phyloP scores from a whole-genome alignment of 2,888 invertebrate genomes.

The Acleris cristana region DNA sequence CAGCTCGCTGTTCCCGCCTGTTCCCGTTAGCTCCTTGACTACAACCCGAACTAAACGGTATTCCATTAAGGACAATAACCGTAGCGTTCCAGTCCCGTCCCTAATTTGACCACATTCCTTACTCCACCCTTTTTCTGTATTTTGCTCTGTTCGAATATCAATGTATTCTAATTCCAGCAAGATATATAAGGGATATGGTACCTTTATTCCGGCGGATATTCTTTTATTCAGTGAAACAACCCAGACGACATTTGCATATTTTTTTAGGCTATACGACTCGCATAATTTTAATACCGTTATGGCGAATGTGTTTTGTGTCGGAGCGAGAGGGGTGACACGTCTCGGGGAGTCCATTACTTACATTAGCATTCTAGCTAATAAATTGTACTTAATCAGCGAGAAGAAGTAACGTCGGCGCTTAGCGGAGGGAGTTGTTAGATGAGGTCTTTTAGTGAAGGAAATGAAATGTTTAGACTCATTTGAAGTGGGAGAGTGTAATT shows the following conservation, averaged over 20 bases:
- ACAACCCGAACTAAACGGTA: slow-evolving; percentile 15
- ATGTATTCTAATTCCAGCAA: slow-evolving; percentile 34
- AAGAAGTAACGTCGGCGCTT: too few species aligned
- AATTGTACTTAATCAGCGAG: slow-evolving; percentile 12
- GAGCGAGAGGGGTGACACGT: background rate
- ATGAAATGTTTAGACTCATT: background rate
- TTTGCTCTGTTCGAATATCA: slow-evolving; percentile 32
- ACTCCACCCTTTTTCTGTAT: slow-evolving; percentile 35
- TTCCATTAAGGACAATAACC: slow-evolving; percentile 14
- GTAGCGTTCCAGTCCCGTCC: slow-evolving; percentile 16
- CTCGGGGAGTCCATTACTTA: slow-evolving; percentile 7
- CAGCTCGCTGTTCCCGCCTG: background rate
- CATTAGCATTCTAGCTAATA: slow-evolving; percentile 16
- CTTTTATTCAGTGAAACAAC: slow-evolving; percentile 36
- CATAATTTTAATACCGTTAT: slow-evolving; percentile 35
- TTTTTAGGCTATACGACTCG: slow-evolving; percentile 28
- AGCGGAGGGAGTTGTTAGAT: background rate
- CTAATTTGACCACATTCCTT: slow-evolving; percentile 35
- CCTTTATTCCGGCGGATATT: slow-evolving; percentile 33
- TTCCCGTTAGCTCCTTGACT: background rate
- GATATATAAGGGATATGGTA: slow-evolving; percentile 31
- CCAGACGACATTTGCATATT: slow-evolving; percentile 39
- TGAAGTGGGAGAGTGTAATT: background rate
- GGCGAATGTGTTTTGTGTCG: slow-evolving; percentile 11
- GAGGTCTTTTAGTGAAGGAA: too few species aligned